phyloP scores from a whole-genome alignment of 2,888 invertebrate species.

The Drosophila acutilabella region DNA sequence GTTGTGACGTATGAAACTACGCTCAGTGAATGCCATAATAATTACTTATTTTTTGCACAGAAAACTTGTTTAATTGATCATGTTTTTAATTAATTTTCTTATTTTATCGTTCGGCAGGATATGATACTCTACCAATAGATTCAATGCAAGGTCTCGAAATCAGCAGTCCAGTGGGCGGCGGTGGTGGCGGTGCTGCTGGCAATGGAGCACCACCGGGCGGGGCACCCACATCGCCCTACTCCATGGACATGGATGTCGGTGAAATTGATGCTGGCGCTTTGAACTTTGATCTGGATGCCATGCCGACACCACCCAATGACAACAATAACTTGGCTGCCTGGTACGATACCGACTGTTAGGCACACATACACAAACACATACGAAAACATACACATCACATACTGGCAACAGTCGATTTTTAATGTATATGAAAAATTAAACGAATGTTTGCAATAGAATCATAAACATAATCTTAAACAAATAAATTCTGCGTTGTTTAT shows the following conservation, averaged over 20 bases:
- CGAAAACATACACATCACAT: background rate
- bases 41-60: too few species aligned
- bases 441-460: conserved; percentile 79
- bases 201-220: conserved; percentile 81
- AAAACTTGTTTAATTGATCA: background rate
- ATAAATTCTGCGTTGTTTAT: background rate
- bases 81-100: background rate
- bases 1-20: too few species aligned
- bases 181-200: conserved; percentile 64
- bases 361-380: conserved; percentile 22
- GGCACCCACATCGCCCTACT: conserved; percentile 87
- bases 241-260: conserved; percentile 95
- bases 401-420: conserved; percentile 9
- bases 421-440: conserved; percentile 70
- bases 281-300: conserved; percentile 92
- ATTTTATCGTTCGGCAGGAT: conserved; percentile 87
- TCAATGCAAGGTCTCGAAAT: conserved; percentile 98
- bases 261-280: conserved; percentile 90
- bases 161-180: conserved; percentile 86
- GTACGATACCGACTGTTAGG: conserved; percentile 98
- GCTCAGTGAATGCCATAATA: too few species aligned
- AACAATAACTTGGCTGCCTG: conserved; percentile 97
- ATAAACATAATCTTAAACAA: conserved; percentile 56
- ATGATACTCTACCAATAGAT: conserved; percentile 99
- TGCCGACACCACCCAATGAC: conserved; percentile 93